Conservation (phyloP, 2,113 vertebrate species). For the Fregetta grallaria region DNA sequence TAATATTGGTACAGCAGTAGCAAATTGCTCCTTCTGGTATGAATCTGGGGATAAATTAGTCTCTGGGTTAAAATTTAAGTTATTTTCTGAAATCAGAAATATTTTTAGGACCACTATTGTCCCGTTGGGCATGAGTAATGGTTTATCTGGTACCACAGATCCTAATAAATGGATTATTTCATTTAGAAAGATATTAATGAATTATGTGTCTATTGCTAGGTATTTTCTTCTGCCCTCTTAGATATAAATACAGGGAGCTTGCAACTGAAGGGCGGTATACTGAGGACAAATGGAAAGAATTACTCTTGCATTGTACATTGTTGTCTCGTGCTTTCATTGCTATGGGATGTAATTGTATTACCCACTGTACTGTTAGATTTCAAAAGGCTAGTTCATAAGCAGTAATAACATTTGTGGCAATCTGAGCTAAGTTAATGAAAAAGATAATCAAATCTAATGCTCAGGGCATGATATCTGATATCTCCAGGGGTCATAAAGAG, state of each 20-base stretch:
- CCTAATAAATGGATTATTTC: not conserved
- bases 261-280: not conserved
- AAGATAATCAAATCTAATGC: constrained; percentile 53
- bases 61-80: not conserved
- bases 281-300: constrained; percentile 1
- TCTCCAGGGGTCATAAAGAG: constrained; percentile 1
- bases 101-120: not conserved
- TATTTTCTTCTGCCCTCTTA: not conserved
- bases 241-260: not conserved
- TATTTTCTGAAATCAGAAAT: not conserved
- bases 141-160: not conserved
- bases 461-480: constrained; percentile 21
- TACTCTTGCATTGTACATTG: not conserved
- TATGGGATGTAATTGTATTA: constrained; percentile 22
- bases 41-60: not conserved
- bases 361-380: constrained; percentile 22
- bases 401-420: constrained; percentile 55
- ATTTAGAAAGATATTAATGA: not conserved
- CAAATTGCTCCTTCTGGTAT: not conserved
- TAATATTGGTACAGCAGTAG: not conserved
- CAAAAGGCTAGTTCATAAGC: constrained; percentile 51
- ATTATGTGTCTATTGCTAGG: not conserved
- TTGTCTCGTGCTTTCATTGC: not conserved
- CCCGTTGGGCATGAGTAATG: not conserved
- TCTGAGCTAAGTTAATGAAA: constrained; percentile 64